phyloP scores from a whole-genome alignment of 2,797 vertebrate genomes.

The Enteromius fasciolatus region DNA sequence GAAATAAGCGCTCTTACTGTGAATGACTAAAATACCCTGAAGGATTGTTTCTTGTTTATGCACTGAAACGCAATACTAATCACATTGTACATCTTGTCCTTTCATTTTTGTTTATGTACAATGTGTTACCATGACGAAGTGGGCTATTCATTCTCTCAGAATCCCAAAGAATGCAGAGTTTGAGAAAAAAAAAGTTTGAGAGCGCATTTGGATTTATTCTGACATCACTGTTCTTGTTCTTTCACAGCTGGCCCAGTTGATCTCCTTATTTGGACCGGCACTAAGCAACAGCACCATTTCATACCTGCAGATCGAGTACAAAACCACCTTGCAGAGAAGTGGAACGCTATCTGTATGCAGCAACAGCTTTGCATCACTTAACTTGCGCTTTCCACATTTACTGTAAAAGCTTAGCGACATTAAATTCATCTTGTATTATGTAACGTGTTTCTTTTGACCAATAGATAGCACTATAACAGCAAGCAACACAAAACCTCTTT shows the following conservation, averaged over 20 bases:
- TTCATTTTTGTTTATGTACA: constrained; percentile 51
- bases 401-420: background rate
- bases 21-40: background rate
- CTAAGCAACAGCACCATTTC: constrained; percentile 80
- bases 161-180: constrained; percentile 49
- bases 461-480: constrained; percentile 31
- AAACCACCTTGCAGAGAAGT: background rate
- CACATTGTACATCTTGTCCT: constrained; percentile 31
- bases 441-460: background rate
- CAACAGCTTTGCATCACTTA: background rate
- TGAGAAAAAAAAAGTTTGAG: constrained; percentile 22
- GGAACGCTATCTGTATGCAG: background rate
- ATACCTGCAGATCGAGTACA: constrained; percentile 68
- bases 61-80: constrained; percentile 16
- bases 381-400: background rate
- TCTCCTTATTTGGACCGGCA: constrained; percentile 83
- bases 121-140: constrained; percentile 45
- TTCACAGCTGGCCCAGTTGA: constrained; percentile 82
- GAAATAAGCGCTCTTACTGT: constrained; percentile 4
- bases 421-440: background rate
- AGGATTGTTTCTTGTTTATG: constrained; percentile 25
- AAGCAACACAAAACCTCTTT: constrained; percentile 55
- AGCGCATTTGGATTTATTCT: constrained; percentile 49
- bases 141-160: constrained; percentile 39
- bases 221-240: constrained; percentile 41